These are phyloP conservation scores for Kradibia gibbosae DNA, from an alignment of 1,140 invertebrate genomes.

Conservation along the genomic window DNA sequence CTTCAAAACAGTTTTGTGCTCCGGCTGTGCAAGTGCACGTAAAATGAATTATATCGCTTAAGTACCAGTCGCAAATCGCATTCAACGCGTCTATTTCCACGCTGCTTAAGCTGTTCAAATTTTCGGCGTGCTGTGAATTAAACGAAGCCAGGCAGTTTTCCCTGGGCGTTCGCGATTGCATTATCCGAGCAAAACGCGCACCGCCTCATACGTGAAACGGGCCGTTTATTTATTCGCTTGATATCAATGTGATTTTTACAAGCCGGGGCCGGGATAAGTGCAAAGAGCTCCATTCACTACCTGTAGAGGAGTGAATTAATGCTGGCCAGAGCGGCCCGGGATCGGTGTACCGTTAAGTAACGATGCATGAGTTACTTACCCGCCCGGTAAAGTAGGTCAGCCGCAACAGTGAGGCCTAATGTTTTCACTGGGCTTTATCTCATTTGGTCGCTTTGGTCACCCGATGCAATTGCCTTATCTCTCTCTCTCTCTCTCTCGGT, in stretches of 20 bases:
- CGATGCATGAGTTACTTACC: constrained; percentile 64
- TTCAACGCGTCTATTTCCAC: no score
- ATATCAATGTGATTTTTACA: neutral
- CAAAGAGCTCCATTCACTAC: constrained; percentile 9
- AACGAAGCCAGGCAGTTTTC: no score
- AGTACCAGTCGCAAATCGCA: no score
- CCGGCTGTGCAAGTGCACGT: no score
- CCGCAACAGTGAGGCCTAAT: constrained; percentile 60
- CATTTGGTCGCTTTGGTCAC: neutral
- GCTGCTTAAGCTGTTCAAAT: no score
- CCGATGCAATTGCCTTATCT: neutral
- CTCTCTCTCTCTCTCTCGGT: neutral
- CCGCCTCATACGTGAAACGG: neutral
- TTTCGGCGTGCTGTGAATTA: no score
- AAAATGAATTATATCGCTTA: no score
- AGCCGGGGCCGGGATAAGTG: neutral
- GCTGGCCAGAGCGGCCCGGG: constrained; percentile 54
- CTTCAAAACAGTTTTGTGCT: no score
- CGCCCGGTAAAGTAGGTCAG: constrained; percentile 61
- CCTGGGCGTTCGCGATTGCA: no score
- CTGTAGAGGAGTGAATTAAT: constrained; percentile 54
- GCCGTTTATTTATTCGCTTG: neutral
- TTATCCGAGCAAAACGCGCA: no score
- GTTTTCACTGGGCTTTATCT: constrained; percentile 27
- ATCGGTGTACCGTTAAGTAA: constrained; percentile 62